Conservation (phyloP, 2,113 vertebrate genomes). For the Cebidichthys violaceus region DNA sequence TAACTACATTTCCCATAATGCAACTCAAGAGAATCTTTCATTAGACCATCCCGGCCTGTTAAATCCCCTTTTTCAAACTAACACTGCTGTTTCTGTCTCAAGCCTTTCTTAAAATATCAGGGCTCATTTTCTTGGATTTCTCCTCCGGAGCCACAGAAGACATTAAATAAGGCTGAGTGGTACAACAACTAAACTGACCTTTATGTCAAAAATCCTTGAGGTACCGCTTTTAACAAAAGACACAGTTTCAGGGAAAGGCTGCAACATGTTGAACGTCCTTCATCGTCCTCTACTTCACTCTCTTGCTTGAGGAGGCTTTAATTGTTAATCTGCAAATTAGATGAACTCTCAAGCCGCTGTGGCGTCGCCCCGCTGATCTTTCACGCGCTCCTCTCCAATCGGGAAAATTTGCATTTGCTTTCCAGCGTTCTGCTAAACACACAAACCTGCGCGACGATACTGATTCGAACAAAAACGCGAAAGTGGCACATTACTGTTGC, state of each 20-base stretch:
- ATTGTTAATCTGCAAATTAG: slow-evolving; percentile 42
- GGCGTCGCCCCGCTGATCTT: background rate
- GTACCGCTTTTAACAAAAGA: background rate
- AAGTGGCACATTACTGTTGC: slow-evolving; percentile 3
- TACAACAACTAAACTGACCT: background rate
- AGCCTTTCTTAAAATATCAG: too few relatives aligned
- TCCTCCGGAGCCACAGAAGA: background rate
- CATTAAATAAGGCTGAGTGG: background rate
- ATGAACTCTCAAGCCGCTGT: slow-evolving; percentile 15
- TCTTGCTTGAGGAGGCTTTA: slow-evolving; percentile 26
- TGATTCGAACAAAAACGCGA: slow-evolving; percentile 25
- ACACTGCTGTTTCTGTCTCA: too few relatives aligned
- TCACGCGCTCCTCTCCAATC: background rate
- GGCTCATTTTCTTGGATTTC: background rate
- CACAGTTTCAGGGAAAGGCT: background rate
- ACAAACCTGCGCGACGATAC: background rate
- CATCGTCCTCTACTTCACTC: slow-evolving; percentile 24
- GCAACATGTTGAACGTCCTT: slow-evolving; percentile 34
- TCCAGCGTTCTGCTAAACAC: slow-evolving; percentile 1
- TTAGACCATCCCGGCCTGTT: background rate
- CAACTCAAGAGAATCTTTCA: background rate
- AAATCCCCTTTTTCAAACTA: background rate
- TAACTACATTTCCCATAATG: background rate
- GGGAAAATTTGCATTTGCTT: slow-evolving; percentile 8
- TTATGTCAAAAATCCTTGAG: background rate